Percentiles rank a stretch among this genome's conserved stretches.
Conservation (phyloP, 2,888 invertebrate species). For the Oasisia sp. region DNA sequence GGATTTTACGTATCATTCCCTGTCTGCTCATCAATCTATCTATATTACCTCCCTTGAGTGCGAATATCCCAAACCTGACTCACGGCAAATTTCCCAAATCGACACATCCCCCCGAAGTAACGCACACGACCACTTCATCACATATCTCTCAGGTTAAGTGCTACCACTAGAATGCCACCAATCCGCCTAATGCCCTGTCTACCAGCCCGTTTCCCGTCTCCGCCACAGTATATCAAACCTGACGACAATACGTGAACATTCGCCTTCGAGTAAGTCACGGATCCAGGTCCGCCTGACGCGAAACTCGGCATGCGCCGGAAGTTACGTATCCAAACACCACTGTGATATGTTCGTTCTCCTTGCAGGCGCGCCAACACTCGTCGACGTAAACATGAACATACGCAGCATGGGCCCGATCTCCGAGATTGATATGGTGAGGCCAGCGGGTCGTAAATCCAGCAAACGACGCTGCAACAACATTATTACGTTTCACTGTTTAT, state of each 20-base stretch:
- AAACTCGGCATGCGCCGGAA: neutral
- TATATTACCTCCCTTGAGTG: neutral
- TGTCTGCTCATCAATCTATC: neutral
- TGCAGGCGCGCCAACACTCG: conserved; percentile 72
- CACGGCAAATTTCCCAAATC: neutral
- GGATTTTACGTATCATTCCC: neutral
- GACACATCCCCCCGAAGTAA: neutral
- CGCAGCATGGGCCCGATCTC: conserved; percentile 88
- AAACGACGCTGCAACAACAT: too few relatives aligned
- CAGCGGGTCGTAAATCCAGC: too few relatives aligned
- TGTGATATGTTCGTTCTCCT: neutral
- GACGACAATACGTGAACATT: neutral
- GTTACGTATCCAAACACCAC: neutral
- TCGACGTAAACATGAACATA: conserved; percentile 84
- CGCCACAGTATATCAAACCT: neutral
- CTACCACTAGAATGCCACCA: conserved; percentile 8
- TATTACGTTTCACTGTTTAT: too few relatives aligned
- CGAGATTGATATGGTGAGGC: conserved; percentile 83
- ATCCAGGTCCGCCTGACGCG: neutral
- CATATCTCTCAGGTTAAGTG: neutral
- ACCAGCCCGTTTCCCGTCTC: neutral
- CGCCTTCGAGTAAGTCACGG: neutral
- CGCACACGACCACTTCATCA: neutral
- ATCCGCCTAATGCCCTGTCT: neutral
- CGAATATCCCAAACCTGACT: neutral